Percentiles rank a stretch among this genome's conserved stretches.
These are phyloP conservation scores for Drosophila subpulchrella DNA, from an alignment of 1,140 invertebrate genomes.

Conservation along the genomic window DNA sequence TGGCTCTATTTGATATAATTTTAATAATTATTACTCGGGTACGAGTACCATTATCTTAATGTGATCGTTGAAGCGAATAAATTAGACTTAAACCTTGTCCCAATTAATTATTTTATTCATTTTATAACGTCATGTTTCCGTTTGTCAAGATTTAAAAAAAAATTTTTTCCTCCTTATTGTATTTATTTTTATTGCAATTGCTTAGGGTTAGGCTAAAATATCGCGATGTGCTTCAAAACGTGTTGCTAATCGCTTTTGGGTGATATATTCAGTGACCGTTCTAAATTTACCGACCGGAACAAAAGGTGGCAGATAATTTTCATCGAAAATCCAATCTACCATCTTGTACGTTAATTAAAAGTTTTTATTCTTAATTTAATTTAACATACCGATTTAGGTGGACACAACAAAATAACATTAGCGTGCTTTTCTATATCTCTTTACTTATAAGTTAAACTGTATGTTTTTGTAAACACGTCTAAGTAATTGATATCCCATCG, in stretches of 20 bases:
- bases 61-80: too few relatives aligned
- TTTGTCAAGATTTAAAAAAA: too few relatives aligned
- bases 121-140: too few relatives aligned
- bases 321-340: conserved; percentile 42
- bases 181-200: too few relatives aligned
- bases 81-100: too few relatives aligned
- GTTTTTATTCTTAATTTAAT: neutral
- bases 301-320: conserved; percentile 40
- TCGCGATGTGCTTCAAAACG: conserved; percentile 5
- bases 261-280: conserved; percentile 31
- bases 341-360: conserved; percentile 1
- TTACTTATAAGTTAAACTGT: conserved; percentile 25
- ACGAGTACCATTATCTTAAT: too few relatives aligned
- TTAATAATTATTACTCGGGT: neutral
- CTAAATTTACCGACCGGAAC: conserved; percentile 33
- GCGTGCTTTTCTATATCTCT: conserved; percentile 30
- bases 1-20: conserved; percentile 15
- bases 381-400: conserved; percentile 33
- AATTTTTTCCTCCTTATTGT: too few relatives aligned
- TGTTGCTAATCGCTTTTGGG: conserved; percentile 7
- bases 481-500: conserved; percentile 30
- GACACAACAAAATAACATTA: conserved; percentile 32
- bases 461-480: conserved; percentile 32
- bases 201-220: neutral
- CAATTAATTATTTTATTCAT: too few relatives aligned